Evolutionary conservation across 2,797 vertebrate genomes (phyloP).

Genomic region (Sternotherus odoratus): DNA sequence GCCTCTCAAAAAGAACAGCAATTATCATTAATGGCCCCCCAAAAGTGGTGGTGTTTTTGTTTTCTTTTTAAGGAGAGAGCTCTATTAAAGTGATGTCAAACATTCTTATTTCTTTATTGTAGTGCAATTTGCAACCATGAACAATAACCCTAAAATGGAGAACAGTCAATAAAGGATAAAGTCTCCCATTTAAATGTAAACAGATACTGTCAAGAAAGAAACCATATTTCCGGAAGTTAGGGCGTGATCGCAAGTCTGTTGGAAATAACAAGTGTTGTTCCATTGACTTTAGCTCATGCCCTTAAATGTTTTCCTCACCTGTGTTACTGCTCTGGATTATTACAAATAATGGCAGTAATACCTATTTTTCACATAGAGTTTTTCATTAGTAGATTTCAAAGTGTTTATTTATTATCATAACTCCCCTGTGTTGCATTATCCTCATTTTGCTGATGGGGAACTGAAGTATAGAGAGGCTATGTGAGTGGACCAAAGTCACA

Average conservation of each 20-base stretch:
- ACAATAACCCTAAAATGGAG: constrained; percentile 15
- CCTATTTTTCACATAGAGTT: not conserved
- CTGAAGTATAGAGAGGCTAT: not conserved
- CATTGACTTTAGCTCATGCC: not conserved
- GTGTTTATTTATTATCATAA: not conserved
- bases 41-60: constrained; percentile 27
- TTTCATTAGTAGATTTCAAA: not conserved
- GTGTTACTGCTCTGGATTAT: not conserved
- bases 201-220: not conserved
- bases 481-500: not conserved
- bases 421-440: not conserved
- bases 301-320: not conserved
- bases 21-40: constrained; percentile 26
- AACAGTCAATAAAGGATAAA: not conserved
- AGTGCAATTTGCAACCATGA: not conserved
- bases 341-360: not conserved
- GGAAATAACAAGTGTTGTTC: constrained; percentile 28
- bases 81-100: not conserved
- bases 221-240: not conserved
- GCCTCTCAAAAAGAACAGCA: not conserved
- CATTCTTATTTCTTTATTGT: not conserved
- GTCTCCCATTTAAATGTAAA: constrained; percentile 45
- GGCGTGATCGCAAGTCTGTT: not conserved
- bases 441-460: not conserved
- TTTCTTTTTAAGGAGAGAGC: constrained; percentile 12